These are phyloP conservation scores for Cossypha caffra DNA, from an alignment of 2,797 vertebrate genomes.

Conservation along the genomic window DNA sequence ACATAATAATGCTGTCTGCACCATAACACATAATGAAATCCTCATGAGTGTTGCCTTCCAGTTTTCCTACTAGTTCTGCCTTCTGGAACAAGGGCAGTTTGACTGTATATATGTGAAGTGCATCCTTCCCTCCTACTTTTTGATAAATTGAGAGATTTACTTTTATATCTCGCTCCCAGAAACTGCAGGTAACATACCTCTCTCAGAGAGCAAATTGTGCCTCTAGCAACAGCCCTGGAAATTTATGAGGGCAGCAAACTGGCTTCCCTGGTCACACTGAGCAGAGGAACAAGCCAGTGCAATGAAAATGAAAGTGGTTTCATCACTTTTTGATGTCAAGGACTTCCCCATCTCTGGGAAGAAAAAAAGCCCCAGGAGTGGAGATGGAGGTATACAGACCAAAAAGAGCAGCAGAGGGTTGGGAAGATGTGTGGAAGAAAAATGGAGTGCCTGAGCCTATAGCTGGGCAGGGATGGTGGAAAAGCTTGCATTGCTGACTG, in stretches of 20 bases:
- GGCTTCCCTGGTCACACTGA: background rate
- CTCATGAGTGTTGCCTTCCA: background rate
- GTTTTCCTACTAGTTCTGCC: background rate
- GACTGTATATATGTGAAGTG: background rate
- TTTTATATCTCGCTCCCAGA: background rate
- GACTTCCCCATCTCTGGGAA: background rate
- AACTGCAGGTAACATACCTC: background rate
- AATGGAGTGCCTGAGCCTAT: background rate
- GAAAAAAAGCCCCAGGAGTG: fast-evolving
- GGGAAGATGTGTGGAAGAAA: background rate
- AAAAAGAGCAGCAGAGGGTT: background rate
- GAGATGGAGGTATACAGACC: background rate
- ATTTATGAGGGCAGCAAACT: background rate
- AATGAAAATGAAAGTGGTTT: background rate
- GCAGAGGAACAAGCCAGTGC: background rate
- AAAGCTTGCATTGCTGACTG: background rate
- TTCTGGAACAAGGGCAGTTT: background rate
- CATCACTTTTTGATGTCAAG: background rate
- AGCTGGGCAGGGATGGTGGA: background rate
- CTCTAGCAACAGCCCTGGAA: background rate
- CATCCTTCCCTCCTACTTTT: background rate
- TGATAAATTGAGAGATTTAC: background rate
- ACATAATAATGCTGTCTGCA: background rate
- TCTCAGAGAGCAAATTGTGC: background rate
- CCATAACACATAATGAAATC: background rate